Evolutionary conservation across 2,888 invertebrate genomes (phyloP), one percentile per base, ranked within the genome.

Genomic region (Dendrolimus houi): DNA sequence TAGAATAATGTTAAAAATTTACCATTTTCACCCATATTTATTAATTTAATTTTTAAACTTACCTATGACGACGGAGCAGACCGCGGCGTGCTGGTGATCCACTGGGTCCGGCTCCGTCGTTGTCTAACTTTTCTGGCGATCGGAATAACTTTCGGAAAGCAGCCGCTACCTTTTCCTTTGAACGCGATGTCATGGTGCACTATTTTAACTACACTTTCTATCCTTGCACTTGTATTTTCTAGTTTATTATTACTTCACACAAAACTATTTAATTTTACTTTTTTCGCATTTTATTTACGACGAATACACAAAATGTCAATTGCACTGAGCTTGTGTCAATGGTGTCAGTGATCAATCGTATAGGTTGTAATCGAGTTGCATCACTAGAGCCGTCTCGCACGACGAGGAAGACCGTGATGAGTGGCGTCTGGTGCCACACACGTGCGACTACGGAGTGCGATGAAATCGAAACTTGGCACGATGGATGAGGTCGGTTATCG

Each of bases 111-210:
- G 92, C 91, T 40, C 88, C 91, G 59, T 93, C 94, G 62, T 93
- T 94, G 66, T 94, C 94, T 58, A 94, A 91, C 77, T 95, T 95
- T 74, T 94, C 93, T 14, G 94, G 92, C 55, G 95, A 93, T 66
- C 94, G 93, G 81, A 96, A 96, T 66, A 96, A 89, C 85, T 95
- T 95, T 68, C 94, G 92, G 83, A 96, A 94, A 56, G 95, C 96
- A 41, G 95, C 94, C 41, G 95, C 94, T 62, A 96, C 94, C 90
- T 95, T 96, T 77, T 96, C 96, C 83, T 95, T 95, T 47, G 96
- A 95, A 66, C 95, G 93, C 66, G 95, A 94, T 72, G 94, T 93
- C 95, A 95, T 95, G 71, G 83, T 89, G 69, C 79, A 81, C 82
- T 75, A 67, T 71, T 70, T 67, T 29, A 67, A 71, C 64, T 67